These are phyloP conservation scores for Acheta domesticus DNA, from an alignment of 2,888 invertebrate genomes.

Conservation along the genomic window DNA sequence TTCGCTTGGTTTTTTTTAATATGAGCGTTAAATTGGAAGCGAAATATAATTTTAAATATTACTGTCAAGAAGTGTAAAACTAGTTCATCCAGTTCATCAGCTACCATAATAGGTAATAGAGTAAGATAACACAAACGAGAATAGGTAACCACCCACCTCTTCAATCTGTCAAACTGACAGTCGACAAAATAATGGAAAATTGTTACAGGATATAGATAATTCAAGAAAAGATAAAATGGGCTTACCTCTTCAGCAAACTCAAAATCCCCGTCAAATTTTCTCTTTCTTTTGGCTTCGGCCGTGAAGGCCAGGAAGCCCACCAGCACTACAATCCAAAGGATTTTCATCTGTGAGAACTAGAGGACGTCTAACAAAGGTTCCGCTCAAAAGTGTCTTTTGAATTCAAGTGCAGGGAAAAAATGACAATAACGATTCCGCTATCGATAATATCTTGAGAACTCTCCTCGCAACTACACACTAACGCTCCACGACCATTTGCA, in stretches of 20 bases:
- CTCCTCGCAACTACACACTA: neutral
- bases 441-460: too few species aligned
- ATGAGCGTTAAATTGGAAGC: too few species aligned
- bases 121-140: too few species aligned
- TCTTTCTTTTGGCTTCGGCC: slow-evolving; percentile 58
- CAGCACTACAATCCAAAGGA: slow-evolving; percentile 50
- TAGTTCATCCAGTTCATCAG: too few species aligned
- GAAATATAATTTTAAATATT: too few species aligned
- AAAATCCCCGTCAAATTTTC: slow-evolving; percentile 73
- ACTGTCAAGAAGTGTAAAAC: too few species aligned
- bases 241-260: slow-evolving; percentile 76
- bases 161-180: too few species aligned
- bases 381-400: slow-evolving; percentile 20
- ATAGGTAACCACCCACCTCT: too few species aligned
- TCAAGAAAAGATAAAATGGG: slow-evolving; percentile 24
- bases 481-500: neutral
- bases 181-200: too few species aligned
- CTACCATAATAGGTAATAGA: too few species aligned
- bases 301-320: slow-evolving; percentile 47
- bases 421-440: neutral
- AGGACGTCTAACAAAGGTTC: slow-evolving; percentile 29
- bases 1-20: too few species aligned
- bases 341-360: slow-evolving; percentile 44
- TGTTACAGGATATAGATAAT: neutral
- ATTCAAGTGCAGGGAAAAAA: neutral